Conservation (phyloP, 2,888 invertebrate genomes). For the Agrotis exclamationis region DNA sequence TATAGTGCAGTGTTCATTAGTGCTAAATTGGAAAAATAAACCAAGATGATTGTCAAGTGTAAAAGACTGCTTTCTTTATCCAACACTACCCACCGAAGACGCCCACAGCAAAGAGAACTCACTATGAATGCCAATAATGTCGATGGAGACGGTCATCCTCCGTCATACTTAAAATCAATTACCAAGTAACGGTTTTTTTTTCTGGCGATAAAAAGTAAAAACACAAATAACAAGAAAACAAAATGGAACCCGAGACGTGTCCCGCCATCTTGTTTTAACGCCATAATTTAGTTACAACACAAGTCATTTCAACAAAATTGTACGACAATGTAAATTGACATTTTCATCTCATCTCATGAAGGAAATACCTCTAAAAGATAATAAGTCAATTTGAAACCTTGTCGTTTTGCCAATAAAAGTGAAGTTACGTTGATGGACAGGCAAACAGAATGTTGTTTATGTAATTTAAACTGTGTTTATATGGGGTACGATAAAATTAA, state of each 20-base stretch:
- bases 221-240: neutral
- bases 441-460: slow-evolving; percentile 53
- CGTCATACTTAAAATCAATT: too few species aligned
- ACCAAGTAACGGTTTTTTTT: neutral
- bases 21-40: too few species aligned
- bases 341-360: slow-evolving; percentile 8
- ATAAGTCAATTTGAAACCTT: slow-evolving; percentile 51
- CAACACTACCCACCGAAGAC: too few species aligned
- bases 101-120: too few species aligned
- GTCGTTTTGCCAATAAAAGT: slow-evolving; percentile 32
- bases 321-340: slow-evolving; percentile 9
- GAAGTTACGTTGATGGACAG: slow-evolving; percentile 44
- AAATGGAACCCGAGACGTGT: neutral
- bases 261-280: slow-evolving; percentile 1
- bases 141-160: too few species aligned
- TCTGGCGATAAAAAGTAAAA: neutral
- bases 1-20: too few species aligned
- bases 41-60: too few species aligned
- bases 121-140: too few species aligned
- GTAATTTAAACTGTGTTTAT: slow-evolving; percentile 69
- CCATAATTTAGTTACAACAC: slow-evolving; percentile 17
- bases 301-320: slow-evolving; percentile 40
- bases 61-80: too few species aligned
- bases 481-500: slow-evolving; percentile 58
- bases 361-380: slow-evolving; percentile 39